Evolutionary conservation across 2,888 invertebrate species (phyloP).

Genomic region (Diogma glabrata): DNA sequence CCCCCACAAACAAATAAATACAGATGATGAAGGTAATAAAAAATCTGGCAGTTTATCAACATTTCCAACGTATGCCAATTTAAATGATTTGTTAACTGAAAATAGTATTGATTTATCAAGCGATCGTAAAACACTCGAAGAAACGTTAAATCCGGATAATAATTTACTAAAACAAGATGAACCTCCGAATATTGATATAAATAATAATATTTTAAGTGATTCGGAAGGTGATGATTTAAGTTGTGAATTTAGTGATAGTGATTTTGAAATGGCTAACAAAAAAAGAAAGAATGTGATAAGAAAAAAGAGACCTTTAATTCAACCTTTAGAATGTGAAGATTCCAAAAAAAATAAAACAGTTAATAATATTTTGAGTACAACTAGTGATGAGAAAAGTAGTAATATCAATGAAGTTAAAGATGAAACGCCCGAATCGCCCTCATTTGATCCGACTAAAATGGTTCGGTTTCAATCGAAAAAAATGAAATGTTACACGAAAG

Average conservation of each 20-base stretch:
- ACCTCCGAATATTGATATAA: neutral
- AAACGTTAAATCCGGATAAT: neutral
- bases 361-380: slow-evolving; percentile 23
- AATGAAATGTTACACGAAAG: slow-evolving; percentile 38
- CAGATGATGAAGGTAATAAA: neutral
- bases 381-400: slow-evolving; percentile 31
- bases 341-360: slow-evolving; percentile 1
- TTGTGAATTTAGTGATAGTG: slow-evolving; percentile 4
- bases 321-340: slow-evolving; percentile 13
- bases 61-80: slow-evolving; percentile 37
- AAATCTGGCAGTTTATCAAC: slow-evolving; percentile 34
- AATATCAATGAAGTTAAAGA: slow-evolving; percentile 32
- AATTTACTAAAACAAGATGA: neutral
- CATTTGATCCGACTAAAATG: slow-evolving; percentile 36
- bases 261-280: slow-evolving; percentile 8
- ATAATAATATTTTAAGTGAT: neutral
- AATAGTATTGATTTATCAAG: slow-evolving; percentile 7
- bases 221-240: neutral
- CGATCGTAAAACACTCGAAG: slow-evolving; percentile 6
- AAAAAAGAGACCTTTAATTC: neutral
- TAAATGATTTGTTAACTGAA: slow-evolving; percentile 37
- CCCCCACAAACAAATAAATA: slow-evolving; percentile 13
- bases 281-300: slow-evolving; percentile 2
- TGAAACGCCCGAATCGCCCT: slow-evolving; percentile 31
- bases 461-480: slow-evolving; percentile 26